Conservation (phyloP, 2,888 invertebrate species). For the Metopia argyrocephala region DNA sequence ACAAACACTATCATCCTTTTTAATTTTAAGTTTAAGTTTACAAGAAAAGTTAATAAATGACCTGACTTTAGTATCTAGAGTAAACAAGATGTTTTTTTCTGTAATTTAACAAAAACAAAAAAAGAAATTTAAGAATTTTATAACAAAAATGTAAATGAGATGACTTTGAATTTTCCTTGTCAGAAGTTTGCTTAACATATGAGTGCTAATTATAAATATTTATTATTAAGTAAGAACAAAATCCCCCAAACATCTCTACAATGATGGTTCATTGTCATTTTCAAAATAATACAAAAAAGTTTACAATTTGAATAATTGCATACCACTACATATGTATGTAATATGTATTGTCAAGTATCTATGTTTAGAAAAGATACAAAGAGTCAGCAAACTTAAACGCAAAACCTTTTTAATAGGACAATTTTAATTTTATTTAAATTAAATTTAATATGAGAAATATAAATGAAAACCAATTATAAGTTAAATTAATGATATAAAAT, state of each 20-base stretch:
- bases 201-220: conserved; percentile 6
- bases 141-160: not conserved
- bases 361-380: no score
- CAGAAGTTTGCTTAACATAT: conserved; percentile 28
- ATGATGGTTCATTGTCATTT: not conserved
- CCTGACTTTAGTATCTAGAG: conserved; percentile 7
- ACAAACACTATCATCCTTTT: conserved; percentile 45
- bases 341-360: no score
- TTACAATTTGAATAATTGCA: not conserved
- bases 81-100: not conserved
- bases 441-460: conserved; percentile 66
- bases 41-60: conserved; percentile 18
- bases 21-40: conserved; percentile 52
- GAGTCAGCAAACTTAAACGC: conserved; percentile 22
- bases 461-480: conserved; percentile 34
- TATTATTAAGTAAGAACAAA: not conserved
- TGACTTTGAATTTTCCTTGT: conserved; percentile 11
- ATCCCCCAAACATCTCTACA: conserved; percentile 15
- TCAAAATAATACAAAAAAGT: not conserved
- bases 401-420: conserved; percentile 71
- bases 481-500: conserved; percentile 58
- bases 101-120: no score
- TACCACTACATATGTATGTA: not conserved
- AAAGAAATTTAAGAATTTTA: not conserved
- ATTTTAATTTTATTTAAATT: conserved; percentile 74